Percentiles rank a stretch among this genome's conserved stretches.
phyloP scores from a whole-genome alignment of 2,888 invertebrate genomes.

The Eudemis profundana region DNA sequence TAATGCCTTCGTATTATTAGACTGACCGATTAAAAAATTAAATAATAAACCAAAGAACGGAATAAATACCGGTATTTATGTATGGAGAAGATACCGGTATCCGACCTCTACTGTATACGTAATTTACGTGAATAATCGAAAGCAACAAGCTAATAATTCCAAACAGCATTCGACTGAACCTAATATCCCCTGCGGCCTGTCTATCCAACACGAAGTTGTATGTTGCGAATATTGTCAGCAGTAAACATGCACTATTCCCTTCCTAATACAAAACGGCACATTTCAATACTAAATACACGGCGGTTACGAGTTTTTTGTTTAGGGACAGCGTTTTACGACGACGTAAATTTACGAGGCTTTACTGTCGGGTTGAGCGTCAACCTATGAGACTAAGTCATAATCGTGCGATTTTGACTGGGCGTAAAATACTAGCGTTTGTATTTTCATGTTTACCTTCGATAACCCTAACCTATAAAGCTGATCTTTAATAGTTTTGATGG shows the following conservation, averaged over 20 bases:
- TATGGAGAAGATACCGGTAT: too few species aligned
- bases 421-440: not conserved
- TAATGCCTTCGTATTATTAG: too few species aligned
- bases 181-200: not conserved
- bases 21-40: too few species aligned
- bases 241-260: conserved; percentile 27
- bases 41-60: too few species aligned
- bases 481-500: not conserved
- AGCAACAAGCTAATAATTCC: conserved; percentile 7
- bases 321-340: conserved; percentile 10
- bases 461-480: not conserved
- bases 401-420: conserved; percentile 5
- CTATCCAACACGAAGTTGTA: conserved; percentile 16
- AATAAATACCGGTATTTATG: too few species aligned
- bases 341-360: conserved; percentile 34
- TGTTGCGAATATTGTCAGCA: conserved; percentile 5
- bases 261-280: not conserved
- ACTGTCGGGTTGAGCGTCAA: conserved; percentile 14
- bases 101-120: too few species aligned
- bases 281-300: not conserved
- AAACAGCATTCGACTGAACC: not conserved
- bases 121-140: not conserved
- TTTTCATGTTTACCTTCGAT: not conserved
- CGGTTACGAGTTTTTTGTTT: not conserved
- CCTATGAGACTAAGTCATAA: conserved; percentile 14